A percentile compares a stretch with the other conserved stretches of the same genome.
These are phyloP conservation scores for Bombus consobrinus DNA, from an alignment of 1,140 invertebrate species.

Conservation along the genomic window DNA sequence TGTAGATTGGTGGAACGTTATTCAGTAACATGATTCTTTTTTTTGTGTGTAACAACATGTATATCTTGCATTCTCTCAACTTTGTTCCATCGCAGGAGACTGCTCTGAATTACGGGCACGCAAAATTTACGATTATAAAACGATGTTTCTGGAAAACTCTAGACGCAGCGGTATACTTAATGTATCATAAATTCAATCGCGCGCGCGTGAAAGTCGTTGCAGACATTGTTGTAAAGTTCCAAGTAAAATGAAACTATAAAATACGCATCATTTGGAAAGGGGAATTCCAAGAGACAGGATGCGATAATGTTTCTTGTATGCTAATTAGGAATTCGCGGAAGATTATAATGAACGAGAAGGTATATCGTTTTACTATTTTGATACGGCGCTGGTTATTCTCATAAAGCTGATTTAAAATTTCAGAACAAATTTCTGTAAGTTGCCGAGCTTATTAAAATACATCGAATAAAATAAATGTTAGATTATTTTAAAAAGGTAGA, in stretches of 20 bases:
- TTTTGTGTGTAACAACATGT: neutral
- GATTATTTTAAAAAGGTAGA: no score
- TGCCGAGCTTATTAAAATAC: no score
- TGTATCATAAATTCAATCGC: neutral
- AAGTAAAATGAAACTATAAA: neutral
- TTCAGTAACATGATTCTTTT: no score
- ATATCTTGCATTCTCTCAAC: neutral
- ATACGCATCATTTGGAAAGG: neutral
- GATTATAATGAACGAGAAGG: no score
- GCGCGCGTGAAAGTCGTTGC: neutral
- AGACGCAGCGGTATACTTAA: neutral
- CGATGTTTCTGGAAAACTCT: neutral
- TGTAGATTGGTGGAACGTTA: no score
- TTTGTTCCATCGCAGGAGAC: neutral
- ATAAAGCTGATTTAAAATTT: no score
- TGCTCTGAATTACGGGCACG: neutral
- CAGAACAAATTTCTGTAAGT: no score
- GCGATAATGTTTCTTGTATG: fast-evolving
- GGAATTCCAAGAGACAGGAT: neutral
- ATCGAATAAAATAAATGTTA: no score
- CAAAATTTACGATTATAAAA: neutral
- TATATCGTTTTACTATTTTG: neutral
- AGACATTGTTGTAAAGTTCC: neutral
- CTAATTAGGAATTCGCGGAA: neutral
- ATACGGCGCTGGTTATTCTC: no score